Evolutionary conservation across 64 coral and sea anemone species (phyloP).

Genomic region (Acropora yongei): DNA sequence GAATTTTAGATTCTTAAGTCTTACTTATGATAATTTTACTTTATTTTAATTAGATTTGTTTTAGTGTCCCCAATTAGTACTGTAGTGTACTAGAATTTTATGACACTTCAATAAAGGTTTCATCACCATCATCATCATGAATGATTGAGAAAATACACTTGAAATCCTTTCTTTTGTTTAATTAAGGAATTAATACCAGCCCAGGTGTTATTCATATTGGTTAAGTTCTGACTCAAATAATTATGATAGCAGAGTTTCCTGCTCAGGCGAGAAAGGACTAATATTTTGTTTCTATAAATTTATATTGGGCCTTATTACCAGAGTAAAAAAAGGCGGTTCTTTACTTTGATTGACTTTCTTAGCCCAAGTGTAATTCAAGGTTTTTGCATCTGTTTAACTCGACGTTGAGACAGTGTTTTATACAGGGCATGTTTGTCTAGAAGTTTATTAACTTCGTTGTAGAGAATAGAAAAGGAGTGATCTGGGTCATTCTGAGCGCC

Average conservation of each 20-base stretch:
- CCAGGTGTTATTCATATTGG: slow-evolving; percentile 61
- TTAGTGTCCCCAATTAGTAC: too few species aligned
- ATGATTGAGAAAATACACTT: slow-evolving; percentile 8
- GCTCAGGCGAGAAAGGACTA: slow-evolving; percentile 20
- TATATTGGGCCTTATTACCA: slow-evolving; percentile 17
- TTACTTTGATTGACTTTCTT: slow-evolving; percentile 38
- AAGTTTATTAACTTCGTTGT: slow-evolving; percentile 43
- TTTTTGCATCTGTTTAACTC: slow-evolving; percentile 14
- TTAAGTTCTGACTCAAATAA: slow-evolving; percentile 52
- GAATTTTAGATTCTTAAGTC: too few species aligned
- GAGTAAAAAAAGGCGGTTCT: slow-evolving; percentile 32
- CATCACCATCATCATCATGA: too few species aligned
- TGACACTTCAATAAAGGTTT: too few species aligned
- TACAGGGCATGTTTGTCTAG: slow-evolving; percentile 47
- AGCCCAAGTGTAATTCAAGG: slow-evolving; percentile 24
- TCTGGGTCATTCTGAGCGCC: not conserved
- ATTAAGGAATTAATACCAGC: slow-evolving; percentile 39
- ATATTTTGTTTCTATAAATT: slow-evolving; percentile 52
- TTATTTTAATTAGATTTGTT: too few species aligned
- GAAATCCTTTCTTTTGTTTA: not conserved
- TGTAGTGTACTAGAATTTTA: too few species aligned
- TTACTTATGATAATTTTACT: too few species aligned
- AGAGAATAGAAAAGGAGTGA: slow-evolving; percentile 23
- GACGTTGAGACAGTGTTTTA: not conserved
- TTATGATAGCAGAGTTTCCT: slow-evolving; percentile 22